These are phyloP conservation scores for Oikopleura dioica DNA, from an alignment of 23 tunicate genomes.

Conservation along the genomic window DNA sequence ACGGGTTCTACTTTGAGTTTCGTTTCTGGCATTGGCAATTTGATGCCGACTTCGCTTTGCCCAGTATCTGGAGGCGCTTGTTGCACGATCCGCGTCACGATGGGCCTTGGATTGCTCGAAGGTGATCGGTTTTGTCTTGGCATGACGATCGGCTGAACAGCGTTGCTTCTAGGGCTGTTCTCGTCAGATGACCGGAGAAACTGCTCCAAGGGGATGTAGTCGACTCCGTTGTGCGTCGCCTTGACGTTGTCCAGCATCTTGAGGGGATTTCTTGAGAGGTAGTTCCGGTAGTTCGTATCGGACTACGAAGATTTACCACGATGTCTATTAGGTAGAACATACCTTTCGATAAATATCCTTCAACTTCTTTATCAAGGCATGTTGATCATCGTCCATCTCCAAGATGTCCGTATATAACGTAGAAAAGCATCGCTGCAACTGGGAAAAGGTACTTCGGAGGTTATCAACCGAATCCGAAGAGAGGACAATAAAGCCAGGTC, in stretches of 20 bases:
- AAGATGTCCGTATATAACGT: not conserved
- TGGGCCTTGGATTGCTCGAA: no score
- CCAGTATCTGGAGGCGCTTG: no score
- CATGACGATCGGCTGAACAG: no score
- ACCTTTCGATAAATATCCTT: not conserved
- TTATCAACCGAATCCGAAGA: not conserved
- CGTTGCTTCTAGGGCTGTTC: no score
- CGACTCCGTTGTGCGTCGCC: not conserved
- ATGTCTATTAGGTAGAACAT: no score
- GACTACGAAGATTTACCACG: not conserved
- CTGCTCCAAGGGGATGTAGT: not conserved
- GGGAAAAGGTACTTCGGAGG: not conserved
- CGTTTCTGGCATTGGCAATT: no score
- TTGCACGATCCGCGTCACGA: no score
- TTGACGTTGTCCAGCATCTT: not conserved
- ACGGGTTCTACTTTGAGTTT: no score
- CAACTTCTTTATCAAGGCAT: not conserved
- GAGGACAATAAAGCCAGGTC: not conserved
- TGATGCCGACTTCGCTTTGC: no score
- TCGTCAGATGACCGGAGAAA: no score
- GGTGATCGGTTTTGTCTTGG: no score
- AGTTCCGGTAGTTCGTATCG: not conserved
- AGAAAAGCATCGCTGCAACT: not conserved
- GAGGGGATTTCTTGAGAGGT: not conserved
- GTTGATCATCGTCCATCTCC: not conserved